Base-by-base conservation (phyloP, 2,888 invertebrate genomes). In the Megamerina dolium region DNA sequence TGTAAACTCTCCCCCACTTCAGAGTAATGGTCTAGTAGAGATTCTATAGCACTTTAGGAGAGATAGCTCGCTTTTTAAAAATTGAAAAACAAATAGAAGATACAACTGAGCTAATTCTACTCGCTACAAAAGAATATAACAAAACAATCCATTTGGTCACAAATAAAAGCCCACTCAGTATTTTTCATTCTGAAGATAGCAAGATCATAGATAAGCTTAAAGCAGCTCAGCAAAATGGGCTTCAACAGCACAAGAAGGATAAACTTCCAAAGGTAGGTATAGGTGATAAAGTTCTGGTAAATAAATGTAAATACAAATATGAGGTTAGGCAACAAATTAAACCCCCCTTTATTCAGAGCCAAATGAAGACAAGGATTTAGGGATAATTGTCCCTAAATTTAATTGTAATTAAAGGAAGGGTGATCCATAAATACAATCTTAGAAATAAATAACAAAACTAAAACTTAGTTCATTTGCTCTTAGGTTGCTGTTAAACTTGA, bases 41-140 rank as follows among this genome's bases (percentile, higher is more conserved):
- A 14, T 46, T 48, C 16, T 48, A 50, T 33, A 53, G 46, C 23
- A 47, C 50, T 16, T 43, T 50, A 17, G 10, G 29, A 16, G 46
- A 49, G 21, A 43, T 49, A 20, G 37, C 43, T 13, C n/a, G 46
- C 19, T 48, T 47, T 35, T 29, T 50, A 9, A 50, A 48, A 26
- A 19, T 48, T 12, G 46, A 46, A 16, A 41, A 40, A 14, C 16
- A 31, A 14, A 32, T 47, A 9, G 41, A 37, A 9, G 41, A 52
- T 33, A 49, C 49, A 9, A 20, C 34, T 17, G 42, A 48, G 4
- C 30, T 48, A 4, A 39, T 46, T 16, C 21, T 48, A 13, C 31
- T 16, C 2, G 34, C 46, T 6, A 42, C 44, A 10, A 38, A 30
- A 27, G 32, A 48, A 20, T 51, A 51, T 30, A 50, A 51, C 29